A percentile compares a stretch with the other conserved stretches of the same genome.
Conservation (phyloP, 2,888 invertebrate genomes). For the Cosmia trapezina region DNA sequence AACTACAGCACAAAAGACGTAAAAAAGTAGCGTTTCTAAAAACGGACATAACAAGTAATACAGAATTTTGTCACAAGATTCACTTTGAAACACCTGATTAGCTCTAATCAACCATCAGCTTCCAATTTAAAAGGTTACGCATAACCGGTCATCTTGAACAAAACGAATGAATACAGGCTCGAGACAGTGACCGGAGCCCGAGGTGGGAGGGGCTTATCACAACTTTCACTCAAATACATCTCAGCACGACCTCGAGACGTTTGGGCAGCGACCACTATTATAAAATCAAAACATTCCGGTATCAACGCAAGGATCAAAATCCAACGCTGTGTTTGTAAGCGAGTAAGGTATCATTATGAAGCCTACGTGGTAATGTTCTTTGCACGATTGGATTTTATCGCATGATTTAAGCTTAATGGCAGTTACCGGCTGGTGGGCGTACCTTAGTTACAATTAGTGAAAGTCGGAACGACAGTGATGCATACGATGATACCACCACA, state of each 20-base stretch:
- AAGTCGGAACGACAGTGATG: slow-evolving; percentile 57
- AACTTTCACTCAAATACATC: slow-evolving; percentile 77
- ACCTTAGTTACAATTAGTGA: slow-evolving; percentile 64
- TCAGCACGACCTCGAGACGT: slow-evolving; percentile 73
- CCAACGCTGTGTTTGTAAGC: slow-evolving; percentile 59
- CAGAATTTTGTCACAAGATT: slow-evolving; percentile 40
- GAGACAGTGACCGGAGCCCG: slow-evolving; percentile 50
- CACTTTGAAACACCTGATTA: slow-evolving; percentile 54
- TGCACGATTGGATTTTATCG: slow-evolving; percentile 61
- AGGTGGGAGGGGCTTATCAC: slow-evolving; percentile 59
- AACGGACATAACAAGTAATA: slow-evolving; percentile 1
- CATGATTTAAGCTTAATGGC: slow-evolving; percentile 54
- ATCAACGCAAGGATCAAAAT: slow-evolving; percentile 58
- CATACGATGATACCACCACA: slow-evolving; percentile 52
- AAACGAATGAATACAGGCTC: slow-evolving; percentile 50
- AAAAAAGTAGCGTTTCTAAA: slow-evolving; percentile 27
- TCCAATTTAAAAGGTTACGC: slow-evolving; percentile 64
- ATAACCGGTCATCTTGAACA: slow-evolving; percentile 63
- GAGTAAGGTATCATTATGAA: slow-evolving; percentile 41
- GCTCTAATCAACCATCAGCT: slow-evolving; percentile 37
- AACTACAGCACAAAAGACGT: background rate
- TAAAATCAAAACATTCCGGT: slow-evolving; percentile 44
- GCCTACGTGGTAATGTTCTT: slow-evolving; percentile 59
- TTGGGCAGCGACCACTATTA: slow-evolving; percentile 53
- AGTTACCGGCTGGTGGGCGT: slow-evolving; percentile 39